These are phyloP conservation scores for Linnaemya vulpina DNA, from an alignment of 2,888 invertebrate species.

Conservation along the genomic window DNA sequence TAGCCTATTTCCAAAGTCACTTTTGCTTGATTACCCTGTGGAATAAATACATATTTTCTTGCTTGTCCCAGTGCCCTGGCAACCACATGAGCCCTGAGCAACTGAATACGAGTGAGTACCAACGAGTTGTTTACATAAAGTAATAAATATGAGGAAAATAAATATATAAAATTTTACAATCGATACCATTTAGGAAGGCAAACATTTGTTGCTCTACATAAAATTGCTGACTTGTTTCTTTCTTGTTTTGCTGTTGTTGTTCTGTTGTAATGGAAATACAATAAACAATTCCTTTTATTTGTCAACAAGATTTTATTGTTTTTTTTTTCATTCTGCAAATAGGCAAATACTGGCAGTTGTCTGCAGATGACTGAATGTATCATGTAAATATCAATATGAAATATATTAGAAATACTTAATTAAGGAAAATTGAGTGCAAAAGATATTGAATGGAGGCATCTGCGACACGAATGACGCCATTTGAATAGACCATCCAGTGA, in stretches of 20 bases:
- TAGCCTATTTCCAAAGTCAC: constrained; percentile 2
- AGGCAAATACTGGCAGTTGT: constrained; percentile 8
- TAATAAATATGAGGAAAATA: constrained; percentile 50
- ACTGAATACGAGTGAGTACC: constrained; percentile 16
- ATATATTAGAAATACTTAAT: constrained; percentile 5
- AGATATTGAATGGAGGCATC: not conserved
- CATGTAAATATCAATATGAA: constrained; percentile 20
- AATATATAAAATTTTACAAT: constrained; percentile 33
- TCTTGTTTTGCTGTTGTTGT: no score
- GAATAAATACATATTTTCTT: not conserved
- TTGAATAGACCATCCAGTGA: not conserved
- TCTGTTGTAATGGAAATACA: not conserved
- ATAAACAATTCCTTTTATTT: constrained; percentile 10
- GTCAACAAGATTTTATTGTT: constrained; percentile 31
- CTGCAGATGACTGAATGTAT: constrained; percentile 20
- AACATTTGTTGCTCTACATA: constrained; percentile 58
- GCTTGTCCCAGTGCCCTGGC: not conserved
- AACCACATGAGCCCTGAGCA: not conserved
- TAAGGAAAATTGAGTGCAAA: not conserved
- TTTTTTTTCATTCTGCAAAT: not conserved
- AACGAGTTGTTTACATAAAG: constrained; percentile 36
- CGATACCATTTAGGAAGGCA: constrained; percentile 52
- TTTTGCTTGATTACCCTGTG: constrained; percentile 19
- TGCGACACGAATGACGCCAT: not conserved
- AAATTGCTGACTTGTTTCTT: constrained; percentile 60